phyloP scores from a whole-genome alignment of 1,140 invertebrate genomes.

The Arion vulgaris region DNA sequence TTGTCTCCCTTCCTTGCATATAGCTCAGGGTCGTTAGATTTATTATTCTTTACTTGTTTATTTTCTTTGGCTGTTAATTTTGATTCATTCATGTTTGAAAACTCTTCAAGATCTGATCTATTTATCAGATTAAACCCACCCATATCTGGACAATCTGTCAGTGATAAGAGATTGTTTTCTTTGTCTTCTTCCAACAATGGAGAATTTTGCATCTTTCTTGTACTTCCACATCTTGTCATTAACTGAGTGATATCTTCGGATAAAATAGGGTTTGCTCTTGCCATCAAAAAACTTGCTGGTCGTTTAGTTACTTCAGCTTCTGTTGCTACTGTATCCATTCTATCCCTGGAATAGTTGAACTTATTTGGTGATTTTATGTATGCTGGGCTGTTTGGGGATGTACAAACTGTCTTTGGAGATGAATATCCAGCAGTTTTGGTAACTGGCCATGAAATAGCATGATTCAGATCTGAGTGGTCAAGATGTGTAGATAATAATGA shows the following conservation, averaged over 20 bases:
- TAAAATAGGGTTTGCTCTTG: constrained; percentile 48
- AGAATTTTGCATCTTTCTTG: neutral
- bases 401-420: neutral
- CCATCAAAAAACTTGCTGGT: constrained; percentile 52
- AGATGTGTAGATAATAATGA: neutral
- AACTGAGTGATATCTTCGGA: constrained; percentile 40
- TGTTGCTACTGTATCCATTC: neutral
- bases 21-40: neutral
- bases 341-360: neutral
- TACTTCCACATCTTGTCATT: neutral
- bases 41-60: neutral
- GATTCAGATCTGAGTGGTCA: neutral
- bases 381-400: neutral
- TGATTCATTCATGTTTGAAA: neutral
- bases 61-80: neutral
- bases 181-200: neutral
- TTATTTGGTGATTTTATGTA: neutral
- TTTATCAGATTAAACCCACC: neutral
- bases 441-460: neutral
- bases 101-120: neutral
- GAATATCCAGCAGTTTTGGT: neutral
- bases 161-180: neutral
- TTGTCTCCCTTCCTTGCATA: no score
- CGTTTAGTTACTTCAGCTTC: constrained; percentile 24
- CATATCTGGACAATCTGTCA: neutral